Base-by-base conservation (phyloP, 2,797 vertebrate species). In the Denticeps clupeoides region DNA sequence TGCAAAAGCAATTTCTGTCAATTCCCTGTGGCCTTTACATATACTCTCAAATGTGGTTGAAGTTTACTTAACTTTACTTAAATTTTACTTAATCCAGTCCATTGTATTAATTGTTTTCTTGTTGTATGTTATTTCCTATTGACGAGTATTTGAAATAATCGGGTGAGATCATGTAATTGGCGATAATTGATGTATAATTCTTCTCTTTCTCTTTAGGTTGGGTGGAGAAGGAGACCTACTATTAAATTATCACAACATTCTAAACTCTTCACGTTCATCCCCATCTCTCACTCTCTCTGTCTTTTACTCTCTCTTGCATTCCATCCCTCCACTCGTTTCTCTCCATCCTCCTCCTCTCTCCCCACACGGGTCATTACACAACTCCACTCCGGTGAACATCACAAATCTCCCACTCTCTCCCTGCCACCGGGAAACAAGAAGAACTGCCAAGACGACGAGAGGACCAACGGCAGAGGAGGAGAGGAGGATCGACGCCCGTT, bases 221-320 rank as follows among this genome's bases (percentile, higher is more conserved):
- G 83, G 75, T 85, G 63, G 82, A 87, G 69, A 84, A 61, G 62
- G 82, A 87, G 69, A 85, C 82, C 2, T 85, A 85, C 74, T 84
- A 84, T 68, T 85, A 78, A 82, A 76, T 67, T 60, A 76, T 79
- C 68, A 73, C 59, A 67, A 32, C 55, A 59, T 69, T 62, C 58
- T 72, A 73, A 68, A 54, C 52, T 68, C 65, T 67, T 64, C 56
- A 52, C 51, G 37, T 60, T 56, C 24, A 25, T 28, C 62, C 51
- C 47, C 44, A 25, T 48, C 37, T 42, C 48, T 45, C 44, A 44
- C 21, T 28, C 47, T 32, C 22, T 42, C 25, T 31, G 44, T 11
- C 18, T 24, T 45, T 25, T 42, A 25, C 37, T n/a, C 49, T 26
- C 28, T 49, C 43, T 41, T 13, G 55, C 52, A 24, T 45, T 54